A percentile compares a stretch with the other conserved stretches of the same genome.
These are phyloP conservation scores for Kryptolebias ocellatus DNA, from an alignment of 2,797 vertebrate species.

Conservation along the genomic window DNA sequence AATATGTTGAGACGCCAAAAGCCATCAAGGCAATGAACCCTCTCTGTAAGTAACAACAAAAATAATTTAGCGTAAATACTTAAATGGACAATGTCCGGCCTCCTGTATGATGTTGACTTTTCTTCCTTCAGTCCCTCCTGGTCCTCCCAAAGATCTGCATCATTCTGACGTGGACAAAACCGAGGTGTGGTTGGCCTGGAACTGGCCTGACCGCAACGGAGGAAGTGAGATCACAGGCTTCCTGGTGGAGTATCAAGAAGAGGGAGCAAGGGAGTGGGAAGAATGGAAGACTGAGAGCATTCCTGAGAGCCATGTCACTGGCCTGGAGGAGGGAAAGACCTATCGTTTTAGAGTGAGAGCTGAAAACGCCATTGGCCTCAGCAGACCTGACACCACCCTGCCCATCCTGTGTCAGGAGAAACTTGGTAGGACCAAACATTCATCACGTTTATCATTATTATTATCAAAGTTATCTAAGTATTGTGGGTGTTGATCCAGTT, in stretches of 20 bases:
- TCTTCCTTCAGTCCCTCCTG: slow-evolving; percentile 88
- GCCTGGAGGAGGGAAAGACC: slow-evolving; percentile 93
- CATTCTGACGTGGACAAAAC: slow-evolving; percentile 96
- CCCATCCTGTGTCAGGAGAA: slow-evolving; percentile 98
- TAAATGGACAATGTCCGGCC: background rate
- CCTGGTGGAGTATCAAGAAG: slow-evolving; percentile 97
- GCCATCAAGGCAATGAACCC: slow-evolving; percentile 96
- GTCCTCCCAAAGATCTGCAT: slow-evolving; percentile 97
- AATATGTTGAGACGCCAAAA: slow-evolving; percentile 89
- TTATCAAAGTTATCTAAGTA: background rate
- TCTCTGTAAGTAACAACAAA: slow-evolving; percentile 87
- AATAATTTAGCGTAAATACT: background rate
- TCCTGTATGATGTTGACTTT: background rate
- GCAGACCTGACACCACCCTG: slow-evolving; percentile 97
- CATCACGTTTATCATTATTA: background rate
- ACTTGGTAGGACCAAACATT: slow-evolving; percentile 83
- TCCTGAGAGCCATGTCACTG: slow-evolving; percentile 93
- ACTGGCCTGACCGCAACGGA: slow-evolving; percentile 96
- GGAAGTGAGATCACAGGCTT: slow-evolving; percentile 98
- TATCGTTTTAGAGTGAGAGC: slow-evolving; percentile 97
- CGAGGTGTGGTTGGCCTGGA: slow-evolving; percentile 96
- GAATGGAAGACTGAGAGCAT: slow-evolving; percentile 95
- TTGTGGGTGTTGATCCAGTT: background rate
- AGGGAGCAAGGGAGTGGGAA: slow-evolving; percentile 91
- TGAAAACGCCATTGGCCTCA: slow-evolving; percentile 93